Evolutionary conservation across 2,888 invertebrate species (phyloP), one percentile per base, ranked within the genome.

Genomic region (Zygothrica quintamaculata): DNA sequence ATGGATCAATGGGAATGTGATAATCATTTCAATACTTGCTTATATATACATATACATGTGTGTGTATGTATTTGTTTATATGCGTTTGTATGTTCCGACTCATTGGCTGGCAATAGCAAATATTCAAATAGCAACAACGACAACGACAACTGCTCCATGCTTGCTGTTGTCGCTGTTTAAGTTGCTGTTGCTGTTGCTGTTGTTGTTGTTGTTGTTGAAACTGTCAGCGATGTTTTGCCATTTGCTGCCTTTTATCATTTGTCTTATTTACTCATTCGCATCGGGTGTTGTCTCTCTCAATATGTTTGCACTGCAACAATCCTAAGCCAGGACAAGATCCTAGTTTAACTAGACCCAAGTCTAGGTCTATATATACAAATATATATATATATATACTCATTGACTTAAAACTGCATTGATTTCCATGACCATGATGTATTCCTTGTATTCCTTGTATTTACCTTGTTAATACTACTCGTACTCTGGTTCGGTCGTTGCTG

Each of bases 41-140:
- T 11, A 11, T 11, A n/a, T 18, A 13, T 40, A 9, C 26, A n/a
- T n/a, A n/a, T n/a, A n/a, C n/a, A 13, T 7, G 36, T 7, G 15
- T 12, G 36, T 7, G 36, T 7, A 3, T 36, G 36, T 36, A 2
- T 13, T 11, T 36, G 13, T 34, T 8, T 34, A 13, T 18, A n/a
- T 18, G 39, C 18, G 39, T 15, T 13, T 22, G 31, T 42, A 33
- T 69, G 88, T 85, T 82, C 69, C 81, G 67, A 84, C 65, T 84
- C 82, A 77, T 84, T 84, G 84, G 81, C 65, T 80, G 77, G 74
- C 80, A 80, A 86, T 48, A 52, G 68, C 71, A 72, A 71, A 72
- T 56, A 71, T 84, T 68, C 61, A 82, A 87, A 84, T 74, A 84
- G 64, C 66, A 60, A 74, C 61, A 71, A 46, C 57, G 33, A 34